These are phyloP conservation scores for Mellilla xanthometata DNA, from an alignment of 2,888 invertebrate genomes.

Conservation along the genomic window DNA sequence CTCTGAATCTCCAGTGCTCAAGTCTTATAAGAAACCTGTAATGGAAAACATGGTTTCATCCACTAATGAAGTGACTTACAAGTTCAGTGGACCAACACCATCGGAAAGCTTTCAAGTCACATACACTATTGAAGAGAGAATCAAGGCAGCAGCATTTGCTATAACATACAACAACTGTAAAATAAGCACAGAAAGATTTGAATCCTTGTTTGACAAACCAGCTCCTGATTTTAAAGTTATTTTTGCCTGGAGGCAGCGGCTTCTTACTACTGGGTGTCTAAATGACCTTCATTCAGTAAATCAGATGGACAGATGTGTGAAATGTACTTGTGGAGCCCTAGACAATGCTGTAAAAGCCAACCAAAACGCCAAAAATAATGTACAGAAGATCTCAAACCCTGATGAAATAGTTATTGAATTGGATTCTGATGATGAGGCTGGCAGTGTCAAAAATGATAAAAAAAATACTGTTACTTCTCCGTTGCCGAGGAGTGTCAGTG, in stretches of 20 bases:
- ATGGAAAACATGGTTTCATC: conserved; percentile 76
- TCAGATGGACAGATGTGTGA: conserved; percentile 16
- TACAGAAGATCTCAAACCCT: conserved; percentile 56
- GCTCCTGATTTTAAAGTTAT: conserved; percentile 77
- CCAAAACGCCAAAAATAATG: conserved; percentile 28
- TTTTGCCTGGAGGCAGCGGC: conserved; percentile 69
- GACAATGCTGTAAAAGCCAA: neutral
- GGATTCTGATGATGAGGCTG: conserved; percentile 57
- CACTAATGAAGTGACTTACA: conserved; percentile 61
- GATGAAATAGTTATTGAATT: conserved; percentile 60
- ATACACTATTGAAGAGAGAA: conserved; percentile 68
- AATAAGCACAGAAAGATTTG: conserved; percentile 68
- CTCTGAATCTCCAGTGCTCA: conserved; percentile 44
- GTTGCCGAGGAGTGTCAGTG: conserved; percentile 56
- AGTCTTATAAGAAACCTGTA: conserved; percentile 55
- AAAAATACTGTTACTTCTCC: conserved; percentile 27
- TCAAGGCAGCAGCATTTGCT: conserved; percentile 69
- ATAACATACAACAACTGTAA: conserved; percentile 72
- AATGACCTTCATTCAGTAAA: conserved; percentile 65
- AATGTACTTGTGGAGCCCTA: neutral
- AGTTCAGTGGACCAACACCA: conserved; percentile 58
- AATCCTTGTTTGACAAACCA: conserved; percentile 64
- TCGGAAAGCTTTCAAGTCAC: conserved; percentile 60
- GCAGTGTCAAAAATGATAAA: conserved; percentile 34
- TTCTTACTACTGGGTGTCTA: conserved; percentile 68